A percentile compares a stretch with the other conserved stretches of the same genome.
Conservation (phyloP, 2,113 vertebrate species). For the Sceloporus undulatus region DNA sequence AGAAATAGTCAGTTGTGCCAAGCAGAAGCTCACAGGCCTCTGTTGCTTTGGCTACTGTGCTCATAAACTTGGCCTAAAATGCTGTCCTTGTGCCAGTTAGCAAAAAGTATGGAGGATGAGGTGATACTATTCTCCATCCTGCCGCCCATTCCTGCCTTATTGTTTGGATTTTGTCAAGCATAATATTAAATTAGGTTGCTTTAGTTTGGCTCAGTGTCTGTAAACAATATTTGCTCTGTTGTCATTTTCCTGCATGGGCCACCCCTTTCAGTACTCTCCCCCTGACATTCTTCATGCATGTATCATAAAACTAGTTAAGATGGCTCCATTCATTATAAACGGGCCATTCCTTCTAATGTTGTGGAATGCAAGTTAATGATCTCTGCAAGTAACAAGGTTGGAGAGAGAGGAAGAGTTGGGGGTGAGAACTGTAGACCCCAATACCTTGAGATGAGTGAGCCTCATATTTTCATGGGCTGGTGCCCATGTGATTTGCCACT, state of each 20-base stretch:
- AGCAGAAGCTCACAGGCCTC: constrained; percentile 12
- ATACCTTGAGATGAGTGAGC: constrained; percentile 6
- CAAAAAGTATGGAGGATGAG: constrained; percentile 19
- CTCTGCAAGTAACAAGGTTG: not conserved
- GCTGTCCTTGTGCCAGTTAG: constrained; percentile 14
- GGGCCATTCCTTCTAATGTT: constrained; percentile 10
- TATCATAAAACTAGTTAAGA: constrained; percentile 13
- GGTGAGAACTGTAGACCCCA: constrained; percentile 44
- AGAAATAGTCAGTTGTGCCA: constrained; percentile 25
- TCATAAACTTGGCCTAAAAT: constrained; percentile 35
- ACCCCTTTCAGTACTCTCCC: not conserved
- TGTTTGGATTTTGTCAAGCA: constrained; percentile 49
- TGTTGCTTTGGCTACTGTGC: constrained; percentile 4
- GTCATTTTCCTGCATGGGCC: constrained; percentile 31
- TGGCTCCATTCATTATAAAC: constrained; percentile 18
- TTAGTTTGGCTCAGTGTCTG: constrained; percentile 30
- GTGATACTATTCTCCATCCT: not conserved
- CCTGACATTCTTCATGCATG: not conserved
- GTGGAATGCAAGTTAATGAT: constrained; percentile 11
- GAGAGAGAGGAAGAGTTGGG: constrained; percentile 10
- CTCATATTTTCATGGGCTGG: too few relatives aligned
- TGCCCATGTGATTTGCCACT: not conserved
- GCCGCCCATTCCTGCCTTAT: constrained; percentile 1
- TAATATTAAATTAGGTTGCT: constrained; percentile 47
- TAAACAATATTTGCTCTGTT: constrained; percentile 34